Base-by-base conservation (phyloP, 2,797 vertebrate species). In the Siniperca undulata region DNA sequence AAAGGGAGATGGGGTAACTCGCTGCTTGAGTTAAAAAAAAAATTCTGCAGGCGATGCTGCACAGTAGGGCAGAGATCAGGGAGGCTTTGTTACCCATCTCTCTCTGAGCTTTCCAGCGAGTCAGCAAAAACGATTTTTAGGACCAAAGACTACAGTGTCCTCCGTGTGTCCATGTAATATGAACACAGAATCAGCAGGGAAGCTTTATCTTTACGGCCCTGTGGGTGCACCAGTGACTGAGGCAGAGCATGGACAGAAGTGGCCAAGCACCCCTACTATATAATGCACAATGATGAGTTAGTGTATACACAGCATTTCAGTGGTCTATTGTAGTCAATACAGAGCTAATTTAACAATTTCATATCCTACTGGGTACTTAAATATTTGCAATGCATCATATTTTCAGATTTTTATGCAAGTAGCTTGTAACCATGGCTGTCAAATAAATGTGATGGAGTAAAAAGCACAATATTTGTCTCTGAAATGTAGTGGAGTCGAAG, bases 11-110 rank as follows among this genome's bases (percentile, higher is more conserved):
- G 4, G 34, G 36, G n/a, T n/a, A 72, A 58, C 48, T 48, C 8
- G 30, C 64, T 80, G 62, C 55, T 74, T 36, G 14, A 69, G 50
- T 59, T 71, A 56, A 68, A 24, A 36, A 58, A 24, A 36, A 46
- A 13, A 73, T 53, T 68, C 85, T 88, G 70, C 74, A 84, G 78
- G 84, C 65, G 1, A 62, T 77, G 77, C 85, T 74, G 77, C 78
- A 75, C 78, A 80, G 72, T n/a, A 40, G 87, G 77, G 59, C 81
- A 91, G 71, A 76, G 84, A 88, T 89, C 87, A 91, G 59, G 70
- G 75, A 85, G 62, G 24, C 72, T 84, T 85, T 83, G 78, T 84
- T 85, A 44, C 52, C 61, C 58, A 77, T 73, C 36, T 74, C 74
- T 75, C 60, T 71, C 50, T 55, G 42, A 40, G 71, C 58, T 86